Conservation (phyloP, 2,888 invertebrate species). For the Athalia cordata region DNA sequence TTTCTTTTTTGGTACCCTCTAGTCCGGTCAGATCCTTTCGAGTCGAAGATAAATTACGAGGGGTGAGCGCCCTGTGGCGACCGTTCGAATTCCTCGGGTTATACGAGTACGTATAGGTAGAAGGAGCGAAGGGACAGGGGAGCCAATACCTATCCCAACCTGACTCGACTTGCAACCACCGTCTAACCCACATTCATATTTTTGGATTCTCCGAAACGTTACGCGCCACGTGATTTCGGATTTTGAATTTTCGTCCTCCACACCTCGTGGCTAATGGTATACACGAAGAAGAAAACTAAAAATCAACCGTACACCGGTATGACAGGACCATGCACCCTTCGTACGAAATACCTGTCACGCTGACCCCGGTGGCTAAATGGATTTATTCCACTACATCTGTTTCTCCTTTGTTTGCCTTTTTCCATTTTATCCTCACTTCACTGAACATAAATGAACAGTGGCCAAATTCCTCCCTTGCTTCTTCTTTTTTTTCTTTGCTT, state of each 20-base stretch:
- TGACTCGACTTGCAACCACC: neutral
- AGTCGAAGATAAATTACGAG: conserved; percentile 55
- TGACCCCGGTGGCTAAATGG: conserved; percentile 30
- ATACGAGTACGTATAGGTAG: too few relatives aligned
- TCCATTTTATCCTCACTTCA: neutral
- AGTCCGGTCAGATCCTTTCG: conserved; percentile 30
- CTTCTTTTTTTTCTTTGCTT: conserved; percentile 1
- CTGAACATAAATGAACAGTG: neutral
- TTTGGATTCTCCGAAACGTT: conserved; percentile 33
- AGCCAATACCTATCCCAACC: conserved; percentile 31
- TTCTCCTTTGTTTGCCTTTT: conserved; percentile 19
- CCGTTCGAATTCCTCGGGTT: conserved; percentile 37
- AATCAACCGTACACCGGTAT: conserved; percentile 11
- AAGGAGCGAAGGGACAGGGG: conserved; percentile 18
- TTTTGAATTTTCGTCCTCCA: neutral
- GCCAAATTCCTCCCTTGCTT: neutral
- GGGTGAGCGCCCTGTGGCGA: conserved; percentile 54
- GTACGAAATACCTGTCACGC: conserved; percentile 30
- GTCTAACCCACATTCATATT: conserved; percentile 41
- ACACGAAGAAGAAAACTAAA: neutral
- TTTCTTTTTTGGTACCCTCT: neutral
- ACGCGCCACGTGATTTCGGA: conserved; percentile 19
- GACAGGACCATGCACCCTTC: conserved; percentile 2
- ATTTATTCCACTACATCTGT: conserved; percentile 40
- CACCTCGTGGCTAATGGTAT: neutral